Conservation (phyloP, 2,888 invertebrate genomes). For the Anodontia alba region DNA sequence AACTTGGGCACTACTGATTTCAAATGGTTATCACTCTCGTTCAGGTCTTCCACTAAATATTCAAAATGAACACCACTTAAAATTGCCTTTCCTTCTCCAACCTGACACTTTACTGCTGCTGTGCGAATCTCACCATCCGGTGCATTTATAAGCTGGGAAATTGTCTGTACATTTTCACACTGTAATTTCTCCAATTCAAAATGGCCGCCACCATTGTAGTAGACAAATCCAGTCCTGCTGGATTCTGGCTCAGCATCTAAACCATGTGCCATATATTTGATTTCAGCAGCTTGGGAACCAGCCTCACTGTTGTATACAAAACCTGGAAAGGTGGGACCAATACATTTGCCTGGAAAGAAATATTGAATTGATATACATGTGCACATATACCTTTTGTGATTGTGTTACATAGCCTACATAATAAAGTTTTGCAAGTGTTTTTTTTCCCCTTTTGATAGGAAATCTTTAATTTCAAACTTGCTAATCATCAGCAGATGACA, state of each 20-base stretch:
- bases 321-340: slow-evolving; percentile 77
- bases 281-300: slow-evolving; percentile 66
- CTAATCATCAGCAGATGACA: too few relatives aligned
- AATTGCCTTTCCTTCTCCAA: slow-evolving; percentile 74
- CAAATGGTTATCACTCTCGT: slow-evolving; percentile 26
- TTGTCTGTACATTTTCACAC: neutral
- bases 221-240: slow-evolving; percentile 16
- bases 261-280: slow-evolving; percentile 23
- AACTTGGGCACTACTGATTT: neutral
- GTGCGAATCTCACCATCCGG: neutral
- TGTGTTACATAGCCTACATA: too few relatives aligned
- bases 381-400: too few relatives aligned
- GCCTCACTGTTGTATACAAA: slow-evolving; percentile 74
- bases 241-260: neutral
- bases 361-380: too few relatives aligned
- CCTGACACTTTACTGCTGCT: slow-evolving; percentile 62
- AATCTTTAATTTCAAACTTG: too few relatives aligned
- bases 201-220: slow-evolving; percentile 32
- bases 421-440: too few relatives aligned
- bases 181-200: neutral
- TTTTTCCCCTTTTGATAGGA: too few relatives aligned
- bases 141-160: neutral
- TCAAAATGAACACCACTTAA: slow-evolving; percentile 79
- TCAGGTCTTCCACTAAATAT: slow-evolving; percentile 63
- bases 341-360: slow-evolving; percentile 68